phyloP scores from a whole-genome alignment of 2,797 vertebrate genomes.

The Atherinosoma microstoma region DNA sequence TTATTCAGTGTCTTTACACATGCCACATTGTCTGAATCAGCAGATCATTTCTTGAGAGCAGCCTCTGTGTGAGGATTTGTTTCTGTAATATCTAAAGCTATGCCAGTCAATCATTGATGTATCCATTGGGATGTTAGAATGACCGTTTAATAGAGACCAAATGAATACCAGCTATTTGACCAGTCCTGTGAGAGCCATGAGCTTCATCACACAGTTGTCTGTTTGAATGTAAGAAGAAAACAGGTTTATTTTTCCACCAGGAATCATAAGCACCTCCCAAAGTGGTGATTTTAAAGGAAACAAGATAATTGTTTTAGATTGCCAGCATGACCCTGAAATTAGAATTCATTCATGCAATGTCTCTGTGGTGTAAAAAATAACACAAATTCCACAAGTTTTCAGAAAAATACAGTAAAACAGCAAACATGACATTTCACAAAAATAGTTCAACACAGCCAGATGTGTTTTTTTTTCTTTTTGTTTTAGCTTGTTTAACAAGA shows the following conservation, averaged over 20 bases:
- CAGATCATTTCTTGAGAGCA: slow-evolving; percentile 35
- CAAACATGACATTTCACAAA: no score
- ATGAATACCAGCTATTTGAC: slow-evolving; percentile 34
- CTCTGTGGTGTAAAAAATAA: not conserved
- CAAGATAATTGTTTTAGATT: slow-evolving; percentile 17
- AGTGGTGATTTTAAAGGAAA: slow-evolving; percentile 41
- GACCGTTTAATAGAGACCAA: slow-evolving; percentile 58
- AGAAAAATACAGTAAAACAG: no score
- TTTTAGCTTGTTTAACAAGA: not conserved
- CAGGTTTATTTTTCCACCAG: slow-evolving; percentile 36
- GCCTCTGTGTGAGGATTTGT: slow-evolving; percentile 31
- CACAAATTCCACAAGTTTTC: no score
- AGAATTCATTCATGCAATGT: slow-evolving; percentile 3
- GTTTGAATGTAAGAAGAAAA: slow-evolving; percentile 47
- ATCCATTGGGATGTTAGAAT: slow-evolving; percentile 52
- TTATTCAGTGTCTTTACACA: slow-evolving; percentile 35
- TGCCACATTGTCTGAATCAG: slow-evolving; percentile 47
- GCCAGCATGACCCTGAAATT: no score
- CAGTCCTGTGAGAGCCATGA: slow-evolving; percentile 45
- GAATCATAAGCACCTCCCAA: slow-evolving; percentile 19
- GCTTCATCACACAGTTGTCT: slow-evolving; percentile 41
- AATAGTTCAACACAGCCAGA: no score
- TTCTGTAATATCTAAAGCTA: slow-evolving; percentile 38
- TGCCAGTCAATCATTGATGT: slow-evolving; percentile 46
- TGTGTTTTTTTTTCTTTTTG: no score